phyloP scores from a whole-genome alignment of 2,113 vertebrate genomes.

The Elachura formosa region DNA sequence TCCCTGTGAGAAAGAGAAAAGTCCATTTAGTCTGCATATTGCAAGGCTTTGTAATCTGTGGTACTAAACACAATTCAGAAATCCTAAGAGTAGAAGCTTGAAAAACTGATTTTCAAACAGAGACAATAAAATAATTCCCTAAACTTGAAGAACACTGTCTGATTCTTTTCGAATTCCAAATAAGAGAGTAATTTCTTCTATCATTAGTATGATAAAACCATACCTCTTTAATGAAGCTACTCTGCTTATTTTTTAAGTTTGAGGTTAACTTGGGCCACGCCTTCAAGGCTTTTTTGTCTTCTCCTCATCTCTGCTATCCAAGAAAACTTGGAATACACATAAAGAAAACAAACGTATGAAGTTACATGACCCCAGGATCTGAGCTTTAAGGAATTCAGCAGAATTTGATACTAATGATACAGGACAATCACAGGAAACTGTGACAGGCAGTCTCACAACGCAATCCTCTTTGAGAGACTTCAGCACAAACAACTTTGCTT shows the following conservation, averaged over 20 bases:
- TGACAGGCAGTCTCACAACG: background rate
- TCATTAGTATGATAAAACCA: rapidly evolving
- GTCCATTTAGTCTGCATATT: background rate
- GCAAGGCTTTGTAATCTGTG: background rate
- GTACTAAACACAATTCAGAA: background rate
- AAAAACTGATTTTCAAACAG: background rate
- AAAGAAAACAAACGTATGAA: background rate
- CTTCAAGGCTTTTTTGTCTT: background rate
- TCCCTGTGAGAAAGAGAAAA: background rate
- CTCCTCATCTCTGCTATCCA: background rate
- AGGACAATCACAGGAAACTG: background rate
- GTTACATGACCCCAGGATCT: background rate
- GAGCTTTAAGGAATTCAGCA: background rate
- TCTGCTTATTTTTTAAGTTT: background rate
- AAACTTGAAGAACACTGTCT: background rate
- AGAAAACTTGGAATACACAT: background rate
- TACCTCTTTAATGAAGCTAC: background rate
- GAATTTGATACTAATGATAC: background rate
- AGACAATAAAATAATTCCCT: background rate
- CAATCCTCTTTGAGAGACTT: background rate
- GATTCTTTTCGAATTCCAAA: background rate
- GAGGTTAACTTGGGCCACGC: background rate
- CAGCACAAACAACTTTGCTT: background rate
- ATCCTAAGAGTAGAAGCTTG: background rate
- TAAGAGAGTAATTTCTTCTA: background rate